Conservation (phyloP, 2,113 vertebrate genomes). For the Callipepla squamata region DNA sequence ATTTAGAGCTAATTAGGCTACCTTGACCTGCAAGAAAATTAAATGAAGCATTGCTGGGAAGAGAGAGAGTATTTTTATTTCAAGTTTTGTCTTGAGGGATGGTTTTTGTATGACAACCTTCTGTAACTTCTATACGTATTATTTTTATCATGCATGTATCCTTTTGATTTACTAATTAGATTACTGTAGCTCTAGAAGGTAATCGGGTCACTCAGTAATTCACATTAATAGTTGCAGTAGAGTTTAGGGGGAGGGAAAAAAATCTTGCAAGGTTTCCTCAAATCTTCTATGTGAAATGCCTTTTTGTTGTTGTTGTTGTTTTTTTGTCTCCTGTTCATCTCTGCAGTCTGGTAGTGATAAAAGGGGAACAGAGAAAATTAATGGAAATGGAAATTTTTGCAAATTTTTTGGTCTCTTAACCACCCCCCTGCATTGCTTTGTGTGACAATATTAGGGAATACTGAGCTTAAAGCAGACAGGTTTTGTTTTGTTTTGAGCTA, state of each 20-base stretch:
- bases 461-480: neutral
- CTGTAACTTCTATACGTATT: neutral
- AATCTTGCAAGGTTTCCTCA: neutral
- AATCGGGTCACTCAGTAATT: conserved; percentile 31
- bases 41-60: neutral
- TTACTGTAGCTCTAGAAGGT: neutral
- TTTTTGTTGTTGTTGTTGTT: neutral
- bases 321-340: neutral
- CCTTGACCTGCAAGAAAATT: conserved; percentile 53
- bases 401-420: neutral
- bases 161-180: conserved; percentile 32
- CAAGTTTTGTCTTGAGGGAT: conserved; percentile 35
- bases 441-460: neutral
- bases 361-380: neutral
- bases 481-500: neutral
- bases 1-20: conserved; percentile 70
- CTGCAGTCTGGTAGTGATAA: neutral
- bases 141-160: neutral
- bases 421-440: neutral
- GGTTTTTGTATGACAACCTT: neutral
- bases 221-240: neutral
- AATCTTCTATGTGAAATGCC: neutral
- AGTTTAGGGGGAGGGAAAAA: neutral
- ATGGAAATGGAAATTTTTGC: neutral
- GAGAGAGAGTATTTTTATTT: conserved; percentile 50